phyloP scores from a whole-genome alignment of 2,113 vertebrate genomes.

The Epinephelus fuscoguttatus region DNA sequence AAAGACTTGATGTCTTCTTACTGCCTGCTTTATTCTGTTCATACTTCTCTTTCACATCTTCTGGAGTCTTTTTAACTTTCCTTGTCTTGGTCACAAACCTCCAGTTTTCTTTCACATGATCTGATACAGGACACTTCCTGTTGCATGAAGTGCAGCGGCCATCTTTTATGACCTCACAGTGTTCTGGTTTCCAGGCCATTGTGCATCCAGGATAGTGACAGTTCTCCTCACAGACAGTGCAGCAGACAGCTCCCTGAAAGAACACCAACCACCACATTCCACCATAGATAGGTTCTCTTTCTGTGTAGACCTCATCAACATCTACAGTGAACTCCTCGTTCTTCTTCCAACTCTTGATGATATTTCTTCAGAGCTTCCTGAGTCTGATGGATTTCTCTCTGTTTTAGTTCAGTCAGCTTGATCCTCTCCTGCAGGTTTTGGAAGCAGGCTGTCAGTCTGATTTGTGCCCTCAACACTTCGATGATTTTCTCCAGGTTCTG shows the following conservation, averaged over 20 bases:
- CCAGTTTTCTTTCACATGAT: constrained; percentile 42
- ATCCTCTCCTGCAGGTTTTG: no score
- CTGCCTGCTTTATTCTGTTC: no score
- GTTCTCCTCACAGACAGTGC: no score
- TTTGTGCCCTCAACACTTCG: no score
- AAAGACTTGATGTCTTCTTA: no score
- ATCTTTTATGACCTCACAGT: constrained; percentile 17
- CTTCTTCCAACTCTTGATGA: background rate
- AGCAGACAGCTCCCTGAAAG: no score
- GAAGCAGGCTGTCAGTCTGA: no score
- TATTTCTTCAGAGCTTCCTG: background rate
- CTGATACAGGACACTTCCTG: constrained; percentile 6
- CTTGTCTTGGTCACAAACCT: constrained; percentile 27
- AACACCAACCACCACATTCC: no score
- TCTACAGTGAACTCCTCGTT: background rate
- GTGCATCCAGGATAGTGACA: background rate
- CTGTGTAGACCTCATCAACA: background rate
- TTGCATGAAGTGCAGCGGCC: constrained; percentile 26
- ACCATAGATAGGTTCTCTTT: no score
- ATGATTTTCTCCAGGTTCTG: no score
- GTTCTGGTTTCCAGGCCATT: background rate
- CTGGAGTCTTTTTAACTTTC: background rate
- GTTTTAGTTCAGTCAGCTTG: no score
- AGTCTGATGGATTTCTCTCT: no score
- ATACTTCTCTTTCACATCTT: background rate